These are phyloP conservation scores for Nymphalis urticae DNA, from an alignment of 2,888 invertebrate genomes.

Conservation along the genomic window DNA sequence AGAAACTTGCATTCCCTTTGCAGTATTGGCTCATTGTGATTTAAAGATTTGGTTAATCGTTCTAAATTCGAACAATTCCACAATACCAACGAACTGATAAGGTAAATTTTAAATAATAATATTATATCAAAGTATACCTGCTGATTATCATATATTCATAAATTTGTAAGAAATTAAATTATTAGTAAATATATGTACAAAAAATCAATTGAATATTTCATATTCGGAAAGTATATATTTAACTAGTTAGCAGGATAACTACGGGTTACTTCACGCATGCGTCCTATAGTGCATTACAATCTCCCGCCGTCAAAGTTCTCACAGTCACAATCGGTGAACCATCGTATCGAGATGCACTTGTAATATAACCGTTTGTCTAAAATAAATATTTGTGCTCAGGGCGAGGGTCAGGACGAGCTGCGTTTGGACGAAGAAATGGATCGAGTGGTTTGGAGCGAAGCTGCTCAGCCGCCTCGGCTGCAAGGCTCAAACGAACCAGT, in stretches of 20 bases:
- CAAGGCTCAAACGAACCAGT: conserved; percentile 58
- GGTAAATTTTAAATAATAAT: too few relatives aligned
- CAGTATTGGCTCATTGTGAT: too few relatives aligned
- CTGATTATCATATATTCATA: too few relatives aligned
- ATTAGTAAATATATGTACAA: too few relatives aligned
- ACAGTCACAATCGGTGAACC: conserved; percentile 31
- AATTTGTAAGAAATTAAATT: too few relatives aligned
- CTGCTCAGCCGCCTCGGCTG: conserved; percentile 80
- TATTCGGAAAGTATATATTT: background rate
- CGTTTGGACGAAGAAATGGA: conserved; percentile 94
- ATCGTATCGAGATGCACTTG: conserved; percentile 24
- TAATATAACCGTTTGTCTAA: background rate
- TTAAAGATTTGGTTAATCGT: too few relatives aligned
- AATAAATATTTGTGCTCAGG: conserved; percentile 44
- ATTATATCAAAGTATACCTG: too few relatives aligned
- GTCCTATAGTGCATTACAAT: conserved; percentile 16
- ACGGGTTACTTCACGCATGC: conserved; percentile 24
- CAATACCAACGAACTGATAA: background rate
- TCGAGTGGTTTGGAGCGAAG: conserved; percentile 89
- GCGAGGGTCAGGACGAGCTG: conserved; percentile 78
- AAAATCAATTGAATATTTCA: too few relatives aligned
- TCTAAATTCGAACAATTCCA: background rate
- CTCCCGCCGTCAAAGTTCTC: conserved; percentile 17
- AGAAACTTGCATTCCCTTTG: too few relatives aligned
- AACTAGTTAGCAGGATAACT: background rate